Base-by-base conservation (phyloP, 2,888 invertebrate genomes). In the Orthosia gothica region DNA sequence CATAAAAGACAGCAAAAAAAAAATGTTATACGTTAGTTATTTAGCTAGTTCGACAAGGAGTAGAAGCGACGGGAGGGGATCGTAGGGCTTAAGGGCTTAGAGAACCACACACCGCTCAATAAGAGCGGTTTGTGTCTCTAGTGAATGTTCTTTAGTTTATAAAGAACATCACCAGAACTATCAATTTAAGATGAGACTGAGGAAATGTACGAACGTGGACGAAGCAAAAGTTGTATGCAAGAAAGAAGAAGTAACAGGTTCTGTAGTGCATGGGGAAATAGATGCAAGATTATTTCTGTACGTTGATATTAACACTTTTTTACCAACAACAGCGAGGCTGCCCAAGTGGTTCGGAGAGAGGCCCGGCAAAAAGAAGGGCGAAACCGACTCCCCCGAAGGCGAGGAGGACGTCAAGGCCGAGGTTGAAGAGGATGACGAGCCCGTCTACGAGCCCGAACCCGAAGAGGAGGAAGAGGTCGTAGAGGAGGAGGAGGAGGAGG, bases 341-440 rank as follows among this genome's bases (percentile, higher is more conserved):
- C 99, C 99, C 91, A 99, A 99, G 96, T 99, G 99, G 99, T 99
- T 99, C 97, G 99, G 99, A 91, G 99, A 99, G 97, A 97, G 99
- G 96, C 99, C 99, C 88, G 99, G 99, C 97, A 99, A 98, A 97
- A 99, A 99, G 97, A 95, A 98, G 95, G 99, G 98, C 86, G 99
- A 98, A 86, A 98, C 98, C 86, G 99, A 99, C 88, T 98, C 99
- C 91, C 99, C 99, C 82, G 99, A 99, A 91, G 99, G 98, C 89
- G 99, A 99, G 95, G 98, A 98, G 92, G 98, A 98, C 94, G 98
- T 98, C 92, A 98, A 98, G 97, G 98, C 97, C 84, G 97, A 97
- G 85, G 98, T 97, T 78, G 98, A 98, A 83, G 97, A 97, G 83
- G 98, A 98, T 79, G 98, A 98, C 62, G 97, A 98, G 89, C 97